Conservation (phyloP, 2,888 invertebrate species). For the Polyploca ridens region DNA sequence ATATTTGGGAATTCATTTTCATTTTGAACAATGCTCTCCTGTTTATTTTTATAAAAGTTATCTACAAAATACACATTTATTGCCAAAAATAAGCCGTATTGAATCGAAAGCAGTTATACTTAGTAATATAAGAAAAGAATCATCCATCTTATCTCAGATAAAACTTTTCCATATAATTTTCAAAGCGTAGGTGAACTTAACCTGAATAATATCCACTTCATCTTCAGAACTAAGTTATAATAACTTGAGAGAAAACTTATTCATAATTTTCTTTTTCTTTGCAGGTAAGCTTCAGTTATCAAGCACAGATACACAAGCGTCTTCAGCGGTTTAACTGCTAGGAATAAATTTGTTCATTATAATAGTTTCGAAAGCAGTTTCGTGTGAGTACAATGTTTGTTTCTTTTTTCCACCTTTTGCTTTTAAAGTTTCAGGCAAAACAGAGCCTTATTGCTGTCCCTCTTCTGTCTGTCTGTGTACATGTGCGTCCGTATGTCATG, state of each 20-base stretch:
- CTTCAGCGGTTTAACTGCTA: too few species aligned
- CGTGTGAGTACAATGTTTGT: background rate
- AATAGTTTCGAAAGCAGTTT: too few species aligned
- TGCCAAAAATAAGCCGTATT: background rate
- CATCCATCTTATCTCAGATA: background rate
- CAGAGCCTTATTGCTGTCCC: too few species aligned
- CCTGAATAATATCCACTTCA: slow-evolving; percentile 8
- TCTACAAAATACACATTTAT: too few species aligned
- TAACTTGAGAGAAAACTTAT: slow-evolving; percentile 2
- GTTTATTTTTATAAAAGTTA: too few species aligned
- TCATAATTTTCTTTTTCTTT: slow-evolving; percentile 4
- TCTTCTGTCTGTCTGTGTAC: too few species aligned
- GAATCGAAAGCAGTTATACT: background rate
- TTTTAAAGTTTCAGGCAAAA: too few species aligned
- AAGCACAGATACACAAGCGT: background rate
- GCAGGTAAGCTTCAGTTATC: slow-evolving; percentile 2
- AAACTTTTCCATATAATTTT: slow-evolving; percentile 6
- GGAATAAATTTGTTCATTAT: too few species aligned
- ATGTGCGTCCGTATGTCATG: too few species aligned
- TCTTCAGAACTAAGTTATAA: slow-evolving; percentile 6
- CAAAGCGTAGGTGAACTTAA: slow-evolving; percentile 1
- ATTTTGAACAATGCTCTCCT: too few species aligned
- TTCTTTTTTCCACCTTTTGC: background rate
- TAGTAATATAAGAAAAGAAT: background rate
- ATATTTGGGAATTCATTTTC: too few species aligned